These are phyloP conservation scores for Ennomos quercinarius DNA, from an alignment of 2,888 invertebrate genomes.

Conservation along the genomic window DNA sequence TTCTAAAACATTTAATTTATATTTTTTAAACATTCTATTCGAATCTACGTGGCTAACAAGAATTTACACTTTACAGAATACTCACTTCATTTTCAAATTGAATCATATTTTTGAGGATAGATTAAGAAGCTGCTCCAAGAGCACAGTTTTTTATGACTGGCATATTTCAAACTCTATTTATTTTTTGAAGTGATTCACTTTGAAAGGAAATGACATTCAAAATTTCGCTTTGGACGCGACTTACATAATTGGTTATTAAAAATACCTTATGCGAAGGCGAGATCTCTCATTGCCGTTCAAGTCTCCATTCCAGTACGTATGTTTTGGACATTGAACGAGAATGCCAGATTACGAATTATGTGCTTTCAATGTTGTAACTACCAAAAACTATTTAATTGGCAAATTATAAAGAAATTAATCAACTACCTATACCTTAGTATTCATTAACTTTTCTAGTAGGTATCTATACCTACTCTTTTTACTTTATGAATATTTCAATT, in stretches of 20 bases:
- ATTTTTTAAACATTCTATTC: conserved; percentile 35
- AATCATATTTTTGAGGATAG: conserved; percentile 15
- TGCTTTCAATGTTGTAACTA: conserved; percentile 65
- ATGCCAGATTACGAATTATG: conserved; percentile 44
- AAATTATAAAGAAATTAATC: conserved; percentile 18
- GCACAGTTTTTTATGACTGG: background rate
- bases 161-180: background rate
- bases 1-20: conserved; percentile 58
- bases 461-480: too few species aligned
- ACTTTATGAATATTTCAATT: background rate
- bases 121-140: background rate
- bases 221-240: conserved; percentile 37
- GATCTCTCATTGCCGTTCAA: conserved; percentile 1
- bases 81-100: conserved; percentile 36
- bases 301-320: background rate
- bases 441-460: too few species aligned
- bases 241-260: conserved; percentile 19
- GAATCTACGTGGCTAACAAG: conserved; percentile 39
- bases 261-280: conserved; percentile 4
- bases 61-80: conserved; percentile 49
- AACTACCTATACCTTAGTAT: background rate
- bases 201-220: conserved; percentile 27
- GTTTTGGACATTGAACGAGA: conserved; percentile 42
- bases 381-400: conserved; percentile 32
- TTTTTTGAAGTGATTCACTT: conserved; percentile 24